These are phyloP conservation scores for Phenacoccus solenopsis DNA, from an alignment of 1,140 invertebrate species.

Conservation along the genomic window DNA sequence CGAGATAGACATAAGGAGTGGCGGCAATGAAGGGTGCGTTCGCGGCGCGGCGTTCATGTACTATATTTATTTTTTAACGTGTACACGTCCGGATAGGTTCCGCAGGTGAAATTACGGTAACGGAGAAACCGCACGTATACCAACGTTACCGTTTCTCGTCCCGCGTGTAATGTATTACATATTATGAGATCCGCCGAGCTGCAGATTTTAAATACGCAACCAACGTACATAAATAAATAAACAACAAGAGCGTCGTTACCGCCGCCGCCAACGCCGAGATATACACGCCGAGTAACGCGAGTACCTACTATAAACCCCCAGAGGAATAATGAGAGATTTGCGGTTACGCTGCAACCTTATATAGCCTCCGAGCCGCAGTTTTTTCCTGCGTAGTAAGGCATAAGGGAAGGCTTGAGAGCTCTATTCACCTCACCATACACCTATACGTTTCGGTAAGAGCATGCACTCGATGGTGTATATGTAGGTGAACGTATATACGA, in stretches of 20 bases:
- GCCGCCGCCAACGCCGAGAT: too few species aligned
- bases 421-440: too few species aligned
- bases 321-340: conserved; percentile 1
- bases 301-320: background rate
- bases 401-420: too few species aligned
- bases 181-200: background rate
- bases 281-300: background rate
- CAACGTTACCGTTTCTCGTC: background rate
- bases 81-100: background rate
- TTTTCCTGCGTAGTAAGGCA: too few species aligned
- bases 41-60: background rate
- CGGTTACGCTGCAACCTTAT: background rate
- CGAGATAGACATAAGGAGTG: background rate
- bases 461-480: too few species aligned
- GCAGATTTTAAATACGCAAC: background rate
- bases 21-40: too few species aligned
- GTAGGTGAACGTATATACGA: too few species aligned
- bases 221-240: conserved; percentile 3
- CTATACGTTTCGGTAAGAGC: too few species aligned
- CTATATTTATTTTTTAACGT: background rate
- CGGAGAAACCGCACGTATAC: background rate
- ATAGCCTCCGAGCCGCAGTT: background rate
- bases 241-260: too few species aligned
- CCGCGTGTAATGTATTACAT: background rate
- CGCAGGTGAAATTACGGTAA: background rate